Percentiles rank a stretch among this genome's conserved stretches.
Conservation (phyloP, 2,888 invertebrate genomes). For the Campopleginae sp. region DNA sequence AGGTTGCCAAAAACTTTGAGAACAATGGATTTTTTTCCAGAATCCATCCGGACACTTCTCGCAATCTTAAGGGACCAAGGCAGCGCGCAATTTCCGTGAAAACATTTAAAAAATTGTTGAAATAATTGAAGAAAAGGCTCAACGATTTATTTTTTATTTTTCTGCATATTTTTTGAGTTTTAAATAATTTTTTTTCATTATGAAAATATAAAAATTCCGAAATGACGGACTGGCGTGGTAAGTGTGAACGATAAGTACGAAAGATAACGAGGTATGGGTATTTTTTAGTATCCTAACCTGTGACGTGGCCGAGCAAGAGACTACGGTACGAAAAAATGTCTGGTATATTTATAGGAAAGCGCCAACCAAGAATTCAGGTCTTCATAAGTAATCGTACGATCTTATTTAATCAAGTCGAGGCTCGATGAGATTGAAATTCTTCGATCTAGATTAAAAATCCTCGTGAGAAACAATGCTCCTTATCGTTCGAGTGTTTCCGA, state of each 20-base stretch:
- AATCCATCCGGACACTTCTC: too few species aligned
- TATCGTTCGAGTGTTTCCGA: constrained; percentile 9
- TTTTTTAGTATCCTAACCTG: constrained; percentile 11
- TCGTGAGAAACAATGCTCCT: not conserved
- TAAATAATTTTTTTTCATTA: not conserved
- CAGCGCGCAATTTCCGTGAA: too few species aligned
- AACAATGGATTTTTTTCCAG: too few species aligned
- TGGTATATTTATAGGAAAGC: constrained; percentile 18
- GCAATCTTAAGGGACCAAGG: too few species aligned
- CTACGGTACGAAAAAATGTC: not conserved
- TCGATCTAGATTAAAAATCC: constrained; percentile 8
- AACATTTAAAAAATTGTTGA: too few species aligned
- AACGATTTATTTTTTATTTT: too few species aligned
- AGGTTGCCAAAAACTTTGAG: too few species aligned
- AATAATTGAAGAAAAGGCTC: too few species aligned
- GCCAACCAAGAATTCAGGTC: not conserved
- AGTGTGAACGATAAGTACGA: not conserved
- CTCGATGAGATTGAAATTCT: constrained; percentile 19
- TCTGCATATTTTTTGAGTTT: too few species aligned
- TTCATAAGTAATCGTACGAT: not conserved
- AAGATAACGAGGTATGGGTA: not conserved
- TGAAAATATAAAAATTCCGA: not conserved
- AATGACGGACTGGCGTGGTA: not conserved
- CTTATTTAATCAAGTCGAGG: constrained; percentile 11
- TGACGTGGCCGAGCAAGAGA: constrained; percentile 18